A percentile compares a stretch with the other conserved stretches of the same genome.
These are phyloP conservation scores for Smithornis capensis DNA, from an alignment of 2,113 vertebrate species.

Conservation along the genomic window DNA sequence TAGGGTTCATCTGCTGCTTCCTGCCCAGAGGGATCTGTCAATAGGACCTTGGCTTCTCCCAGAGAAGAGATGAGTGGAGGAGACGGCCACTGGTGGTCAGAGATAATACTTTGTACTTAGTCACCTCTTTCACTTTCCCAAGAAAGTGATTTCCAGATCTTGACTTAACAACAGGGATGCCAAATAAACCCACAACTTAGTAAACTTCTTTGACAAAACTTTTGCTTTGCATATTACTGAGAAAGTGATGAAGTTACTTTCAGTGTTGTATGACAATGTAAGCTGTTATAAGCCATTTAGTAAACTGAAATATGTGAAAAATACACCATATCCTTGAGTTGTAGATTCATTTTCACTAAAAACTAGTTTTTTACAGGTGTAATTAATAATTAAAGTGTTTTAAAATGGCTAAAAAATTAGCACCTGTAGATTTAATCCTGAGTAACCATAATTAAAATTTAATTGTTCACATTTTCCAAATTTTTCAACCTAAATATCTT, in stretches of 20 bases:
- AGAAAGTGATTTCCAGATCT: background rate
- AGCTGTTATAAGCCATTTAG: background rate
- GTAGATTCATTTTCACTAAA: background rate
- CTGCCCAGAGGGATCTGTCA: background rate
- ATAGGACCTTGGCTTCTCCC: background rate
- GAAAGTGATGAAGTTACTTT: background rate
- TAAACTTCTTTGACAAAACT: background rate
- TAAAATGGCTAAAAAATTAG: background rate
- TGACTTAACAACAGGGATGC: background rate
- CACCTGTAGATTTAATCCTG: background rate
- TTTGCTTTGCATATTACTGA: background rate
- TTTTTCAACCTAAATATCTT: background rate
- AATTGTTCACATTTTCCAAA: background rate
- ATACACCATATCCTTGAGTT: background rate
- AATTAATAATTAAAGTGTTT: background rate
- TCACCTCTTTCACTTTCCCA: background rate
- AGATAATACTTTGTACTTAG: background rate
- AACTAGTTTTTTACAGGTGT: background rate
- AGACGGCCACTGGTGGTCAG: background rate
- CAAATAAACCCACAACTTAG: background rate
- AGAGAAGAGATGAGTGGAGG: background rate
- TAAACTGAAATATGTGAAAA: background rate
- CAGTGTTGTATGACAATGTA: background rate
- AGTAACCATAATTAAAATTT: background rate
- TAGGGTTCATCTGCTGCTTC: background rate